Evolutionary conservation across 2,888 invertebrate species (phyloP).

Genomic region (Drosophila affinis): DNA sequence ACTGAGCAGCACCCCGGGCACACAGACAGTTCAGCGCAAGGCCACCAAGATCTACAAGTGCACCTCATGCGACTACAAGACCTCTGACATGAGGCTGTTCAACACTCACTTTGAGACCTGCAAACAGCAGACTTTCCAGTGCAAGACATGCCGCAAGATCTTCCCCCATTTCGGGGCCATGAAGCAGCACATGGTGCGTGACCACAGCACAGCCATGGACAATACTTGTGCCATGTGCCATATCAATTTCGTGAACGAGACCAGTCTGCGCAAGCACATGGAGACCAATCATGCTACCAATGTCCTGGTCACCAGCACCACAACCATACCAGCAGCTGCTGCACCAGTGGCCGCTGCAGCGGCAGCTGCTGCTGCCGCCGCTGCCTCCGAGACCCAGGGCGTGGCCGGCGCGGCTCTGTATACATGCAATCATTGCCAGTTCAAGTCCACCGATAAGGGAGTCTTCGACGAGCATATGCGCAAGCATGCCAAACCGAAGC

Average conservation of each 20-base stretch:
- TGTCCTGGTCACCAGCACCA: slow-evolving; percentile 81
- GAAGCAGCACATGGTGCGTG: slow-evolving; percentile 83
- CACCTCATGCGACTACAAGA: slow-evolving; percentile 84
- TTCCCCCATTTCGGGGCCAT: slow-evolving; percentile 82
- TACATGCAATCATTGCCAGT: slow-evolving; percentile 83
- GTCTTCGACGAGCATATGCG: slow-evolving; percentile 83
- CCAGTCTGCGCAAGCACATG: slow-evolving; percentile 83
- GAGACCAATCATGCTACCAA: slow-evolving; percentile 83
- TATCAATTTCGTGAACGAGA: slow-evolving; percentile 82
- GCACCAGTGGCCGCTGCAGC: slow-evolving; percentile 69
- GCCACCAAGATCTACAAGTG: slow-evolving; percentile 84
- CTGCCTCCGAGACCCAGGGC: slow-evolving; percentile 57
- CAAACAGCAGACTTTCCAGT: slow-evolving; percentile 83
- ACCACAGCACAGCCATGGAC: slow-evolving; percentile 82
- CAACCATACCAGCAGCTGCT: slow-evolving; percentile 80
- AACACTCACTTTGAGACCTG: slow-evolving; percentile 84
- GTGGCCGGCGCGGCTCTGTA: slow-evolving; percentile 71
- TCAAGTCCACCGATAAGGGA: slow-evolving; percentile 83
- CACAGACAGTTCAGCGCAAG: slow-evolving; percentile 79
- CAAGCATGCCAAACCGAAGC: slow-evolving; percentile 83
- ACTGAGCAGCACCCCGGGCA: slow-evolving; percentile 48
- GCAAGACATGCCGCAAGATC: slow-evolving; percentile 83
- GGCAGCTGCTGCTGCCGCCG: slow-evolving; percentile 68
- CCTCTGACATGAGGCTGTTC: slow-evolving; percentile 83
- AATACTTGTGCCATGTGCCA: slow-evolving; percentile 83